Evolutionary conservation across 2,113 vertebrate species (phyloP), one percentile per base, ranked within the genome.

Genomic region (Phrynosoma platyrhinos): DNA sequence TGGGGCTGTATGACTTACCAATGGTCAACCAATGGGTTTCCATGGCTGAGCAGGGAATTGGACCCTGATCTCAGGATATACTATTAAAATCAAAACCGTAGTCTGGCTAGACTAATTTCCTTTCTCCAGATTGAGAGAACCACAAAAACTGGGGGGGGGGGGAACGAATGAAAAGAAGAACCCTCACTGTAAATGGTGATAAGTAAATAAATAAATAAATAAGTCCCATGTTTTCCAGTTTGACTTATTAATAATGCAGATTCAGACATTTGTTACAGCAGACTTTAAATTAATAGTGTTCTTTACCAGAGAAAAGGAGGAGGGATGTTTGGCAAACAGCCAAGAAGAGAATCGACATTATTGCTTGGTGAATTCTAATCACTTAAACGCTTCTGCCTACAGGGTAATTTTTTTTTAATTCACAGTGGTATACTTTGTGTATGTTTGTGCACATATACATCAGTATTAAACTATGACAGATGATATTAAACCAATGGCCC

Each of bases 91-190:
- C 78, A 52, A 10, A 82, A 52, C 87, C 77, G 32, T 91, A 87
- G 84, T 81, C 76, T 93, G 64, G 68, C 55, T 91, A 87, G 64
- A 76, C 86, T 89, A 91, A 74, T 40, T 90, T 83, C 27, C 55
- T 52, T 23, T 86, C 68, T 84, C 66, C 55, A 36, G 42, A 30
- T 82, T 88, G 79, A 87, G 30, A 91, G 42, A 84, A 0, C 0
- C 86, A 66, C 1, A 88, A 80, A 91, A 25, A 27, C 40, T 30
- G 55, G 10, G 21, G 10, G 20, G 1, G n/a, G n/a, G n/a, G n/a
- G n/a, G n/a, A n/a, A 40, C 5, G 47, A 83, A n/a, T 18, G 20
- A 40, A 18, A 42, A 42, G 14, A n/a, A 42, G 74, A 47, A 12
- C 18, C 36, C 42, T 71, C 75, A 82, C n/a, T 25, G 13, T 40